Evolutionary conservation across 1,140 invertebrate genomes (phyloP).

Genomic region (Drosophila paulistorum): DNA sequence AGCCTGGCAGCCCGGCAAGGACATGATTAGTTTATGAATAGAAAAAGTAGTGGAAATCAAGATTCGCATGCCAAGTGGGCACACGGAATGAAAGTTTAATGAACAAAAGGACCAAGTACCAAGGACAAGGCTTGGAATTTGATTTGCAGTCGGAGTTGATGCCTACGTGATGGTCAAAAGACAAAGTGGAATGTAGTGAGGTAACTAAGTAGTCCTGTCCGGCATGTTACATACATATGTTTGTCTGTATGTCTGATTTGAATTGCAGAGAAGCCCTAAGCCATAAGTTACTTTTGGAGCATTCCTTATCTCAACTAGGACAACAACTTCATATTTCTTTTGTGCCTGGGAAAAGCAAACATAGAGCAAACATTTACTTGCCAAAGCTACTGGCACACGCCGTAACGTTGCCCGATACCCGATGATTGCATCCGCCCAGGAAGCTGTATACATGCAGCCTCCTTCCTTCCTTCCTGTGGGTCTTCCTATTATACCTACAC

Average conservation of each 20-base stretch:
- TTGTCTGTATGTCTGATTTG: not conserved
- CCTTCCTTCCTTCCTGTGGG: slow-evolving; percentile 26
- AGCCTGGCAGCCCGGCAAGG: slow-evolving; percentile 39
- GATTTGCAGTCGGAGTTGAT: slow-evolving; percentile 1
- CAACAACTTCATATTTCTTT: slow-evolving; percentile 44
- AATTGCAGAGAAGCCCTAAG: not conserved
- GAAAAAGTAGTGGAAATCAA: slow-evolving; percentile 33
- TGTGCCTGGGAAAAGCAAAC: slow-evolving; percentile 73
- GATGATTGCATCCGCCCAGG: slow-evolving; percentile 73
- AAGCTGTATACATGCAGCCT: slow-evolving; percentile 52
- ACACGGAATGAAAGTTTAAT: slow-evolving; percentile 66
- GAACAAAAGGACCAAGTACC: slow-evolving; percentile 28
- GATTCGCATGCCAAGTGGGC: slow-evolving; percentile 42
- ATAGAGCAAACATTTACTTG: slow-evolving; percentile 13
- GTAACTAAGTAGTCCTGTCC: slow-evolving; percentile 24
- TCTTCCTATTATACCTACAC: not conserved
- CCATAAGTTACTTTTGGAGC: slow-evolving; percentile 44
- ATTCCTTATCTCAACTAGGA: slow-evolving; percentile 44
- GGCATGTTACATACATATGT: slow-evolving; percentile 30
- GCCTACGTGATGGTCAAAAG: slow-evolving; percentile 63
- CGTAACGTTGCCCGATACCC: slow-evolving; percentile 8
- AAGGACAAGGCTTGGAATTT: slow-evolving; percentile 30
- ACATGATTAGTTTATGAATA: slow-evolving; percentile 72
- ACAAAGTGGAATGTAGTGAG: slow-evolving; percentile 62
- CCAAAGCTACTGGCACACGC: slow-evolving; percentile 51